Conservation (phyloP, 2,888 invertebrate genomes). For the Yponomeuta evonymella region DNA sequence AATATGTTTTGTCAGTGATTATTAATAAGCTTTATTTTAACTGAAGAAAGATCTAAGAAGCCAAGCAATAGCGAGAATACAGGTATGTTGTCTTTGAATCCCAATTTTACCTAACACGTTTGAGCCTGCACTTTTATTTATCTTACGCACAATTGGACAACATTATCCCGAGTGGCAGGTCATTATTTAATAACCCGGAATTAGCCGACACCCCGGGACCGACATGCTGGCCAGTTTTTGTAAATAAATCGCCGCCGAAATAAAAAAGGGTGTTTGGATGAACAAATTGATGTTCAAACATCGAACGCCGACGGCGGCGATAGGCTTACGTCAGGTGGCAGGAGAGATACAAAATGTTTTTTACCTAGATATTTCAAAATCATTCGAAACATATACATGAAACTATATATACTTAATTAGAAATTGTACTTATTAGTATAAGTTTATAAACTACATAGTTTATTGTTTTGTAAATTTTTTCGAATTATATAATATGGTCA, state of each 20-base stretch:
- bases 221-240: slow-evolving; percentile 62
- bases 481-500: too few relatives aligned
- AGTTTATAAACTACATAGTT: too few relatives aligned
- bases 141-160: neutral
- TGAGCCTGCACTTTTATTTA: neutral
- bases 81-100: neutral
- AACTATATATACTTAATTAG: too few relatives aligned
- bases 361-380: too few relatives aligned
- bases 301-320: slow-evolving; percentile 11
- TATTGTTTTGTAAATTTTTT: too few relatives aligned
- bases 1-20: too few relatives aligned
- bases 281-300: slow-evolving; percentile 21
- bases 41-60: too few relatives aligned
- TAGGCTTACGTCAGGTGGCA: neutral
- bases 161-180: slow-evolving; percentile 21
- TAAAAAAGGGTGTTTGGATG: slow-evolving; percentile 32
- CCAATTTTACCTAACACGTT: neutral
- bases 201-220: slow-evolving; percentile 55
- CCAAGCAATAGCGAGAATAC: neutral
- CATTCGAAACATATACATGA: too few relatives aligned
- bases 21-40: too few relatives aligned
- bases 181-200: slow-evolving; percentile 66
- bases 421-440: too few relatives aligned
- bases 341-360: too few relatives aligned
- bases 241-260: slow-evolving; percentile 59